Evolutionary conservation across 2,113 vertebrate species (phyloP).

Genomic region (Tonatia bakeri): DNA sequence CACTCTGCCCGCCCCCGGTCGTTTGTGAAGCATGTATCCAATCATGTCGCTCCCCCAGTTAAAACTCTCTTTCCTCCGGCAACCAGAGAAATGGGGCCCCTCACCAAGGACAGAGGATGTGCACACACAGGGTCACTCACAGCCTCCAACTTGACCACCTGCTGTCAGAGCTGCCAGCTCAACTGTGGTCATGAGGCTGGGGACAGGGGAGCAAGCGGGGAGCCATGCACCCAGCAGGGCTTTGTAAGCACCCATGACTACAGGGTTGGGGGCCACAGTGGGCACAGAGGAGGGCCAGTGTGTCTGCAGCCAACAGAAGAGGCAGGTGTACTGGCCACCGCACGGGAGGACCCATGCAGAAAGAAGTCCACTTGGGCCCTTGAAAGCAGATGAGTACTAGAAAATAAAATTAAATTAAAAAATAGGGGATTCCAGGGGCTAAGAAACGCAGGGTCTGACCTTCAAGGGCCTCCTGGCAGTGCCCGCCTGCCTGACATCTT

Average conservation of each 20-base stretch:
- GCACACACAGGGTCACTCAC: not conserved
- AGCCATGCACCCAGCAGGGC: not conserved
- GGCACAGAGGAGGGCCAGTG: not conserved
- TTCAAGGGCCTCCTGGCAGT: not conserved
- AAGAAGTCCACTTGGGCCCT: not conserved
- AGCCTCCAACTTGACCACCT: not conserved
- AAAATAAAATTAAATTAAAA: too few species aligned
- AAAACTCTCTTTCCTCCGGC: constrained; percentile 26
- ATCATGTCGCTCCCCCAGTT: not conserved
- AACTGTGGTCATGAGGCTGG: not conserved
- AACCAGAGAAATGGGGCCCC: not conserved
- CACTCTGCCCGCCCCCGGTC: not conserved
- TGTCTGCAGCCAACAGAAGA: not conserved
- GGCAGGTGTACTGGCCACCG: not conserved
- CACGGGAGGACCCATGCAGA: not conserved
- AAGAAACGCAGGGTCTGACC: not conserved
- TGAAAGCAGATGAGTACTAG: not conserved
- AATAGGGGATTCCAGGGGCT: not conserved
- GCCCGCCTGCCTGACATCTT: not conserved
- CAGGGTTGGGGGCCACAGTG: not conserved
- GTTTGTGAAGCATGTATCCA: not conserved
- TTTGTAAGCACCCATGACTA: not conserved
- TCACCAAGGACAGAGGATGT: not conserved
- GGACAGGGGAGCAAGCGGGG: too few species aligned
- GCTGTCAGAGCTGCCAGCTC: not conserved